Evolutionary conservation across 2,113 vertebrate genomes (phyloP).

Genomic region (Bubo blakistoni): DNA sequence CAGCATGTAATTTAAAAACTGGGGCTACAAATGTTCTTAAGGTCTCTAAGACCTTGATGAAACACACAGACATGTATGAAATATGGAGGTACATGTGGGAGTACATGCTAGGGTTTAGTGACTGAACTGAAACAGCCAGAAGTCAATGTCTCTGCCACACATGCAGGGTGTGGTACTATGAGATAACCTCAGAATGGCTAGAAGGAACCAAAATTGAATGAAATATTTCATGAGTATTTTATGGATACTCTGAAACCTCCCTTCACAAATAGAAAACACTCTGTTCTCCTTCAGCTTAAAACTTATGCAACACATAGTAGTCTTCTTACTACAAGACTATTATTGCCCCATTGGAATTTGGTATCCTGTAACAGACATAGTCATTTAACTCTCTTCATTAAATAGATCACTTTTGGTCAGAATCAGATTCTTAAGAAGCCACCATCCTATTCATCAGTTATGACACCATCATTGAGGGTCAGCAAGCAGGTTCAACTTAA

Average conservation of each 20-base stretch:
- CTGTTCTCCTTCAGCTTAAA: not conserved
- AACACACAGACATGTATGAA: not conserved
- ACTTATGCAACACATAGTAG: not conserved
- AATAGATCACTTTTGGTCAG: not conserved
- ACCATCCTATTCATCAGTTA: not conserved
- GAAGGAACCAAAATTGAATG: not conserved
- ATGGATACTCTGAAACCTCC: not conserved
- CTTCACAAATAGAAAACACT: not conserved
- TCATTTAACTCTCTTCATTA: not conserved
- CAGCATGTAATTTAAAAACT: not conserved
- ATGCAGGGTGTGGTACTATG: rapidly evolving
- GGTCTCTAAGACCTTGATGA: not conserved
- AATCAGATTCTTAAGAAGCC: not conserved
- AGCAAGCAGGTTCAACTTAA: not conserved
- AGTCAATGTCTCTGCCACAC: not conserved
- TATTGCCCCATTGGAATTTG: not conserved
- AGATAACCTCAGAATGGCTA: not conserved
- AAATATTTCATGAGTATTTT: not conserved
- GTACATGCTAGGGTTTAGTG: not conserved
- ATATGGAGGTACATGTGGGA: not conserved
- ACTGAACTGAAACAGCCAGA: not conserved
- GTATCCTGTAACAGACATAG: not conserved
- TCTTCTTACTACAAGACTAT: not conserved
- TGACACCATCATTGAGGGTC: not conserved
- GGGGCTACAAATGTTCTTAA: not conserved